Evolutionary conservation across 2,113 vertebrate genomes (phyloP).

Genomic region (Salminus brasiliensis): DNA sequence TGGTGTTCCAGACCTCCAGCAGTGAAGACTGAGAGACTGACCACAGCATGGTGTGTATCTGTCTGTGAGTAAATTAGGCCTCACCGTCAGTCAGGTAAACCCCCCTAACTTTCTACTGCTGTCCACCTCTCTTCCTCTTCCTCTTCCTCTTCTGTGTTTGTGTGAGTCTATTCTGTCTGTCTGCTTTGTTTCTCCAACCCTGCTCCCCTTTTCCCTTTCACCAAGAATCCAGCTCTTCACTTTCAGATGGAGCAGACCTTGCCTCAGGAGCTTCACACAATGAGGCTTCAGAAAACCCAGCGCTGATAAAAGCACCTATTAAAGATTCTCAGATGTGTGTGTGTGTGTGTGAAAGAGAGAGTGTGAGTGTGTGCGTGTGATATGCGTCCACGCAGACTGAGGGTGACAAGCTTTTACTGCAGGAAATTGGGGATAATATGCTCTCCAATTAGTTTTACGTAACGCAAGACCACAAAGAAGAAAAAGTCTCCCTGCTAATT

Average conservation of each 20-base stretch:
- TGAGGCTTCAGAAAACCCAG: constrained; percentile 72
- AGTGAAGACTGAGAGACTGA: constrained; percentile 30
- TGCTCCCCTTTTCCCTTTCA: constrained; percentile 57
- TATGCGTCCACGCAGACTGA: constrained; percentile 69
- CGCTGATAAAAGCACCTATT: constrained; percentile 78
- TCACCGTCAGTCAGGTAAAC: constrained; percentile 39
- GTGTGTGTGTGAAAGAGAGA: constrained; percentile 67
- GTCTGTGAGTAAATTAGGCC: constrained; percentile 17
- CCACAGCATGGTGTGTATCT: background rate
- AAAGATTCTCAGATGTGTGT: constrained; percentile 74
- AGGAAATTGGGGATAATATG: constrained; percentile 77
- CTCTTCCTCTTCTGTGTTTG: constrained; percentile 12
- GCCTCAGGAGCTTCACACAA: constrained; percentile 73
- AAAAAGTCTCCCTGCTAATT: constrained; percentile 72
- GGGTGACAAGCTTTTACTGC: constrained; percentile 71
- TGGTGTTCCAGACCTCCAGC: constrained; percentile 46
- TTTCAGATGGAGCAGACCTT: constrained; percentile 76
- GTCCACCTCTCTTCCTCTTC: constrained; percentile 44
- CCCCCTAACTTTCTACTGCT: constrained; percentile 32
- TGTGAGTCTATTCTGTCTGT: constrained; percentile 32
- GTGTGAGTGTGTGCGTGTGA: constrained; percentile 71
- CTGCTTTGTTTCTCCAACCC: background rate
- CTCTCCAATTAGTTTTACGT: constrained; percentile 73
- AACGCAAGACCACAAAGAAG: constrained; percentile 76
- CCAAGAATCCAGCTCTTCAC: constrained; percentile 58